A percentile compares a stretch with the other conserved stretches of the same genome.
These are phyloP conservation scores for Elgaria multicarinata DNA, from an alignment of 2,113 vertebrate genomes.

Conservation along the genomic window DNA sequence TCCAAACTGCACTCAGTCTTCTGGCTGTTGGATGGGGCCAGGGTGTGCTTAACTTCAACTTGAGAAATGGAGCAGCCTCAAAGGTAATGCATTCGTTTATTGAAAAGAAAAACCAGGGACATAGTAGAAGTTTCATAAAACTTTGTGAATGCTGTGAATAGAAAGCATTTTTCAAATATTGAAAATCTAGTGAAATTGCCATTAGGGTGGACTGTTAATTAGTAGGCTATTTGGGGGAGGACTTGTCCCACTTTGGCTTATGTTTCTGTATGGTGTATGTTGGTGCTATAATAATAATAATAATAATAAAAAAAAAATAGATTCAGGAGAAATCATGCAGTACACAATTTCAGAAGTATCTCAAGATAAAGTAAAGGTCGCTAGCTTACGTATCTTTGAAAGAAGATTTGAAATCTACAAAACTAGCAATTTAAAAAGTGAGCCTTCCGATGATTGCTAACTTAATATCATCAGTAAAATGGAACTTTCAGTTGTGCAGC, in stretches of 20 bases:
- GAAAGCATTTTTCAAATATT: not conserved
- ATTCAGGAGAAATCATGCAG: not conserved
- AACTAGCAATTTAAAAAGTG: not conserved
- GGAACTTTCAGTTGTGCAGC: not conserved
- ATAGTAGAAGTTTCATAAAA: not conserved
- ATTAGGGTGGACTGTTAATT: not conserved
- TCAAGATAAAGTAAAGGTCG: too few species aligned
- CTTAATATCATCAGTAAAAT: not conserved
- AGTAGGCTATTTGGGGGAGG: not conserved
- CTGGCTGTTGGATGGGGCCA: not conserved
- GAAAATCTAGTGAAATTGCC: not conserved
- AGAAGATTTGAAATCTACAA: not conserved
- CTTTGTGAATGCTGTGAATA: not conserved
- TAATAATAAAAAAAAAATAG: not conserved
- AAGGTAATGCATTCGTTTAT: not conserved
- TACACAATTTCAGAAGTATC: not conserved
- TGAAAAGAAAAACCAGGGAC: not conserved
- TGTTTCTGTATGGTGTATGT: not conserved
- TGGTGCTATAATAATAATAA: not conserved
- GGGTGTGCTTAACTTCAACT: not conserved
- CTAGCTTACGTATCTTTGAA: not conserved
- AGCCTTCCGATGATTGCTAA: too few species aligned
- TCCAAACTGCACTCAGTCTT: too few species aligned
- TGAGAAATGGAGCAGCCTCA: not conserved
- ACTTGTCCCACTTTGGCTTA: not conserved